Conservation (phyloP, 2,797 vertebrate genomes). For the Artibeus lituratus region DNA sequence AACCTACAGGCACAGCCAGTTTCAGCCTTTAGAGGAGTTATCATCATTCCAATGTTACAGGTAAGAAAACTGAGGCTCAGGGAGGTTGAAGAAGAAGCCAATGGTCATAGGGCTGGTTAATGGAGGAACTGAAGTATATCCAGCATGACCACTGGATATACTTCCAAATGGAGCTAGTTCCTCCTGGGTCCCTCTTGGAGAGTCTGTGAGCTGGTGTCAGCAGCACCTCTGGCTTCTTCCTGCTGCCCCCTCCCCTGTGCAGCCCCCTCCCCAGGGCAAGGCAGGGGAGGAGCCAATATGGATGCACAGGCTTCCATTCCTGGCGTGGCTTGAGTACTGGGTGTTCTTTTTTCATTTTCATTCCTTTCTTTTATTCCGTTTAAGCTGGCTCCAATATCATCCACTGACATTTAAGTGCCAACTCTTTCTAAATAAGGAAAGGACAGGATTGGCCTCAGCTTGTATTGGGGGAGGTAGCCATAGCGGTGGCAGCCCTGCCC, state of each 20-base stretch:
- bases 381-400: background rate
- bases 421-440: conserved; percentile 7
- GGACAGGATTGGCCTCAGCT: background rate
- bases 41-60: background rate
- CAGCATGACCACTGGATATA: background rate
- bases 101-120: background rate
- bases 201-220: background rate
- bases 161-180: background rate
- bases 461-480: background rate
- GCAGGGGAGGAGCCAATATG: background rate
- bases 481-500: background rate
- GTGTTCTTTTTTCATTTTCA: background rate
- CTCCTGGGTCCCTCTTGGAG: background rate
- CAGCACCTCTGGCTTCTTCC: background rate
- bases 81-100: too few relatives aligned
- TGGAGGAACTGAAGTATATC: too few relatives aligned
- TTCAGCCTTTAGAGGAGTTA: background rate
- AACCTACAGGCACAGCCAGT: background rate
- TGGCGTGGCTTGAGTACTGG: too few relatives aligned
- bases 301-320: background rate
- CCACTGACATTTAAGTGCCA: conserved; percentile 11
- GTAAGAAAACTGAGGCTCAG: background rate
- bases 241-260: accelerated
- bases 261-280: too few relatives aligned
- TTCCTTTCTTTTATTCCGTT: background rate